These are phyloP conservation scores for Cyanoramphus novaezelandiae DNA, from an alignment of 2,113 vertebrate genomes.

Conservation along the genomic window DNA sequence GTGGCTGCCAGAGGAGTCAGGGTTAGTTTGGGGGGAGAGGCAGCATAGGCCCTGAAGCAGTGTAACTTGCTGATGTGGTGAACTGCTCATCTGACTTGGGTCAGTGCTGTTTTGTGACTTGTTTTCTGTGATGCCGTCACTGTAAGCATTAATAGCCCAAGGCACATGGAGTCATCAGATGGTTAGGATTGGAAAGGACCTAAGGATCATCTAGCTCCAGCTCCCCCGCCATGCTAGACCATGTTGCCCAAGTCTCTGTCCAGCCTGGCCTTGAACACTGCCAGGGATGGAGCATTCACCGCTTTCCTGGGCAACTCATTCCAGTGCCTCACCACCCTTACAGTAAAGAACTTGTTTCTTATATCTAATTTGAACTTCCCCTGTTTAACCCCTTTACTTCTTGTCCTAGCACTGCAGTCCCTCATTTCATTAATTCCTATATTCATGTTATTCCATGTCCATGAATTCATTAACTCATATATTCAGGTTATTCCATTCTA, in stretches of 20 bases:
- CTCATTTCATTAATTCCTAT: neutral
- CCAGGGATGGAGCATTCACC: neutral
- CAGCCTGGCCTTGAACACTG: neutral
- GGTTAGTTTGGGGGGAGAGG: neutral
- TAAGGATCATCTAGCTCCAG: neutral
- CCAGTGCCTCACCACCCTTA: neutral
- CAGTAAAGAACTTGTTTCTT: neutral
- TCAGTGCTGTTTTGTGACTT: neutral
- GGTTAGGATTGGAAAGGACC: neutral
- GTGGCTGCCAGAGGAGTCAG: neutral
- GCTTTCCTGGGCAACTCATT: neutral
- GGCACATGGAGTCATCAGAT: neutral
- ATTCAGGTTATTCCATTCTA: neutral
- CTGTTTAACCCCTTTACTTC: neutral
- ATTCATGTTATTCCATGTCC: neutral
- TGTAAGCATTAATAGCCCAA: neutral
- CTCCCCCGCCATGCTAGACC: neutral
- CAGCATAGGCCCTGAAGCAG: neutral
- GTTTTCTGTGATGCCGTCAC: neutral
- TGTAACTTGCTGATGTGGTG: neutral
- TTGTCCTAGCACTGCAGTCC: neutral
- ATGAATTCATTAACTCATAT: neutral
- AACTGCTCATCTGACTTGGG: neutral
- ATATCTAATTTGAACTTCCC: neutral
- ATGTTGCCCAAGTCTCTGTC: neutral